phyloP scores from a whole-genome alignment of 2,113 vertebrate species.

The Hippocampus comes region DNA sequence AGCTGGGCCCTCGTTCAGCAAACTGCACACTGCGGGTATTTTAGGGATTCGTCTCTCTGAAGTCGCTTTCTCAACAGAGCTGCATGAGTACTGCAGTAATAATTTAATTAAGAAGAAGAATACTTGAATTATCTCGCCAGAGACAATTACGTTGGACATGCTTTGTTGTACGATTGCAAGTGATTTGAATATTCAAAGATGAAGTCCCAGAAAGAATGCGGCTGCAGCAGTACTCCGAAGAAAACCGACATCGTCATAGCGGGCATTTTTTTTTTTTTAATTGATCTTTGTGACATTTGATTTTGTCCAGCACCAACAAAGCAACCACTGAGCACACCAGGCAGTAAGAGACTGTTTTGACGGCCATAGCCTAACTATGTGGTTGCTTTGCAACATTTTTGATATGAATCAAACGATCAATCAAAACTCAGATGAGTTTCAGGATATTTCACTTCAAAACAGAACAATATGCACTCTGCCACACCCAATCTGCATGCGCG shows the following conservation, averaged over 20 bases:
- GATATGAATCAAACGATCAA: no score
- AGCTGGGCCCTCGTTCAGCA: background rate
- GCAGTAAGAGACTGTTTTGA: no score
- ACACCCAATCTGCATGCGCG: background rate
- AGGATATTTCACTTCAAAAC: background rate
- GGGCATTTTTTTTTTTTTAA: background rate
- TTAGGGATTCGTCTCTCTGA: background rate
- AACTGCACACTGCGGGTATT: background rate
- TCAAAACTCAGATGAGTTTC: no score
- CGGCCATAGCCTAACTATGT: no score
- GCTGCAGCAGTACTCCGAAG: background rate
- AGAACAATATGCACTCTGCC: background rate
- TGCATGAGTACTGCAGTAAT: background rate
- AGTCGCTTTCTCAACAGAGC: background rate
- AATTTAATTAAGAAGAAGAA: slow-evolving; percentile 3
- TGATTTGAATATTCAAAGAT: background rate
- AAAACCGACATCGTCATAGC: background rate
- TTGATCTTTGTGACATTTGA: background rate
- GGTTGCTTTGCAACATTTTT: no score
- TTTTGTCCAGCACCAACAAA: background rate
- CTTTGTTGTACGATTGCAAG: background rate
- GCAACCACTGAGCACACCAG: no score
- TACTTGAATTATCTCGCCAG: background rate
- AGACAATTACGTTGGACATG: background rate
- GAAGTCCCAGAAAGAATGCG: background rate